Conservation (phyloP, 2,797 vertebrate genomes). For the Chelon auratus region DNA sequence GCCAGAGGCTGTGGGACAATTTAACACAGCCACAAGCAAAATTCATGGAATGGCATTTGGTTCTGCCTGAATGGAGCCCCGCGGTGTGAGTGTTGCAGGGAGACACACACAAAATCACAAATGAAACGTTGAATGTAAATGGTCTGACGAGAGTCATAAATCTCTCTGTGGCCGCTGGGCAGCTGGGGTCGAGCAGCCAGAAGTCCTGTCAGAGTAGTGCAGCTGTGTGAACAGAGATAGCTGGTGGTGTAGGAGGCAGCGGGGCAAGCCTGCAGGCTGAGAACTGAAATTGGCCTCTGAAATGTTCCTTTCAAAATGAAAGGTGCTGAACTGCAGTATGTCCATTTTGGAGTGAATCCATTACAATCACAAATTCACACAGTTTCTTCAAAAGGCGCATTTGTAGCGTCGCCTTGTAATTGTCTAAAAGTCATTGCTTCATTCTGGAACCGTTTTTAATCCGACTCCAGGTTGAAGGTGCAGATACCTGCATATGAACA, state of each 20-base stretch:
- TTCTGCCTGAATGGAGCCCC: conserved; percentile 41
- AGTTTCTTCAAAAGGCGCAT: background rate
- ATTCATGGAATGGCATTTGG: conserved; percentile 48
- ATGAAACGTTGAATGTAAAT: conserved; percentile 70
- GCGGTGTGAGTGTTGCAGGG: conserved; percentile 20
- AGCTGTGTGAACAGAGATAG: conserved; percentile 71
- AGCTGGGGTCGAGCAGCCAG: conserved; percentile 58
- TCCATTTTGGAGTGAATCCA: conserved; percentile 4
- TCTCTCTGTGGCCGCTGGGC: conserved; percentile 62
- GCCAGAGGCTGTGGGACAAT: conserved; percentile 67
- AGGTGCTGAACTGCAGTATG: conserved; percentile 34
- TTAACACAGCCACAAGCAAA: conserved; percentile 71
- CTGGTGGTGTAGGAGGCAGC: conserved; percentile 17
- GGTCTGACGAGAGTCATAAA: conserved; percentile 69
- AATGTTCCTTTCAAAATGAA: conserved; percentile 55
- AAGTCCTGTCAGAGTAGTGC: conserved; percentile 54
- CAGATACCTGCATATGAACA: no score
- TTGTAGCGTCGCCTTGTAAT: background rate
- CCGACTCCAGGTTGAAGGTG: no score
- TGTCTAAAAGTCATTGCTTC: background rate
- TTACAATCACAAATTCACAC: conserved; percentile 3
- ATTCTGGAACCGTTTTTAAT: background rate
- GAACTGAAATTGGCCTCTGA: conserved; percentile 54
- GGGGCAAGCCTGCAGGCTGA: conserved; percentile 45
- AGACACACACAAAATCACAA: conserved; percentile 47